Conservation (phyloP, 1,140 invertebrate species). For the Aphidius ervi region DNA sequence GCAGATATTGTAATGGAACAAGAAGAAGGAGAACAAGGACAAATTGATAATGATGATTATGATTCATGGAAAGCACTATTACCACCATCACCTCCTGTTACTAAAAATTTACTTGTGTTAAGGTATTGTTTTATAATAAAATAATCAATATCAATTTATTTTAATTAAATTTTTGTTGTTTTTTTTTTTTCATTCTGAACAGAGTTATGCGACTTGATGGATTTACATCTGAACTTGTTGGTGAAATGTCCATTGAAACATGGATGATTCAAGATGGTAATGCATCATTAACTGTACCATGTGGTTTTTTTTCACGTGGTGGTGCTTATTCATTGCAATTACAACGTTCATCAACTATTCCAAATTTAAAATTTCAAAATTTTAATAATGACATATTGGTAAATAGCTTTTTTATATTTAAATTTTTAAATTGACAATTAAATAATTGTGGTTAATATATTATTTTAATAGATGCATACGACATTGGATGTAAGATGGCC, state of each 20-base stretch:
- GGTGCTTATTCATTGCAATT: constrained; percentile 54
- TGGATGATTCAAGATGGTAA: constrained; percentile 34
- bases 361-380: constrained; percentile 36
- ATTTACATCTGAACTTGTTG: constrained; percentile 44
- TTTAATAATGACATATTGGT: constrained; percentile 39
- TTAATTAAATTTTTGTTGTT: background rate
- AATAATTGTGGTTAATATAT: constrained; percentile 5
- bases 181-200: constrained; percentile 13
- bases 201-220: constrained; percentile 45
- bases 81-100: background rate
- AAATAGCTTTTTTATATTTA: constrained; percentile 12
- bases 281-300: constrained; percentile 59
- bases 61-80: constrained; percentile 17
- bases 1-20: constrained; percentile 26
- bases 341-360: constrained; percentile 46
- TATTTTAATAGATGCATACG: constrained; percentile 49
- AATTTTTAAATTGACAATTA: too few species aligned
- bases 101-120: background rate
- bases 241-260: constrained; percentile 39
- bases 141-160: constrained; percentile 2
- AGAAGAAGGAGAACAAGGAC: constrained; percentile 23
- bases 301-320: constrained; percentile 65
- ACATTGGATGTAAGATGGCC: constrained; percentile 77
- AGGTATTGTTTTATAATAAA: background rate
- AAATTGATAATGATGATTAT: constrained; percentile 21